Evolutionary conservation across 2,797 vertebrate genomes (phyloP).

Genomic region (Enteromius unitaeniatus): DNA sequence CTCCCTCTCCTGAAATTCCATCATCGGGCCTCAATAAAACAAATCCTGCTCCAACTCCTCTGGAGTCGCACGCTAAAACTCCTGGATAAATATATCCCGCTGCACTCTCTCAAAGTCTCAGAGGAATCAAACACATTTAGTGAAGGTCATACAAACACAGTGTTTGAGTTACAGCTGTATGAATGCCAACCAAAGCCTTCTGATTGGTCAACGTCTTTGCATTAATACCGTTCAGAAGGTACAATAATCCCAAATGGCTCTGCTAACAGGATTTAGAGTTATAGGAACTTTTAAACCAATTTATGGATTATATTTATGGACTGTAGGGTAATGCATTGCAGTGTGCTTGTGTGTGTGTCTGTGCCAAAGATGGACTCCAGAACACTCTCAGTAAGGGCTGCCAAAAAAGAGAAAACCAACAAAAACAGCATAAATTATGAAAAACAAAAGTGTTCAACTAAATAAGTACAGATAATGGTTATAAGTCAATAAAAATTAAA

Average conservation of each 20-base stretch:
- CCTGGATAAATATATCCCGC: slow-evolving; percentile 36
- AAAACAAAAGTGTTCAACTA: background rate
- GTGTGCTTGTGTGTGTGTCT: background rate
- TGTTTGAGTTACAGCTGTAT: slow-evolving; percentile 7
- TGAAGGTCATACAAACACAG: slow-evolving; percentile 23
- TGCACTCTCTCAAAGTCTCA: slow-evolving; percentile 19
- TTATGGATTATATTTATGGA: slow-evolving; percentile 10
- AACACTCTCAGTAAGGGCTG: background rate
- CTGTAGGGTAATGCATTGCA: background rate
- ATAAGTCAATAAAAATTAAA: background rate
- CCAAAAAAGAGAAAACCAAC: background rate
- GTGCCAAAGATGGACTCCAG: slow-evolving; percentile 1
- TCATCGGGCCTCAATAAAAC: slow-evolving; percentile 81
- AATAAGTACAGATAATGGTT: background rate
- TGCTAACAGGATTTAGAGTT: slow-evolving; percentile 10
- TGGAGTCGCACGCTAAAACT: slow-evolving; percentile 54
- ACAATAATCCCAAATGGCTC: slow-evolving; percentile 21
- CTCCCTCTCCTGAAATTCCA: slow-evolving; percentile 73
- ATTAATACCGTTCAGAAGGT: background rate
- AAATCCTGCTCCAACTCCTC: slow-evolving; percentile 76
- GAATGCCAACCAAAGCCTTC: background rate
- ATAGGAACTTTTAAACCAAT: slow-evolving; percentile 17
- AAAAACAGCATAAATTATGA: background rate
- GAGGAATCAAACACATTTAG: slow-evolving; percentile 18
- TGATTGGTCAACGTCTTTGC: background rate